Conservation (phyloP, 2,113 vertebrate species). For the Cephalopholis sonnerati region DNA sequence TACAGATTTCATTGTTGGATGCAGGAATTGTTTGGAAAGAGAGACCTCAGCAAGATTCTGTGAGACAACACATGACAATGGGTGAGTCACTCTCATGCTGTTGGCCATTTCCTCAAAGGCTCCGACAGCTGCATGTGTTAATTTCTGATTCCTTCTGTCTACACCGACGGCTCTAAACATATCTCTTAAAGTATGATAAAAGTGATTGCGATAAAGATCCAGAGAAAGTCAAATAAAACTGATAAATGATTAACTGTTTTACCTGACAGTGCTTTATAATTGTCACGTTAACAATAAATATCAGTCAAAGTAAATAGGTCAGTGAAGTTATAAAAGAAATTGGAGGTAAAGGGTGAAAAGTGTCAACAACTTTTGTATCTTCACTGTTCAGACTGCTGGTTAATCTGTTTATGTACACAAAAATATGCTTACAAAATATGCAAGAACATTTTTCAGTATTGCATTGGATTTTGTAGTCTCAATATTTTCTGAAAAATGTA, state of each 20-base stretch:
- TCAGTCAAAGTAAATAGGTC: background rate
- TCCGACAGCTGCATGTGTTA: constrained; percentile 15
- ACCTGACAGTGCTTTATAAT: background rate
- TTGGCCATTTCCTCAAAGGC: constrained; percentile 59
- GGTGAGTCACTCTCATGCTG: constrained; percentile 77
- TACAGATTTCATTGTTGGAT: background rate
- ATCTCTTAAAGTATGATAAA: background rate
- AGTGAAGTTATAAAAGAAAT: background rate
- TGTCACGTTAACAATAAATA: background rate
- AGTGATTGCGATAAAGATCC: background rate
- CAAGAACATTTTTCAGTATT: background rate
- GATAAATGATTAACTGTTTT: constrained; percentile 31
- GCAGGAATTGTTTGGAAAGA: constrained; percentile 51
- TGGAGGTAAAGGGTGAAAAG: background rate
- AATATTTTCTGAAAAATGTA: background rate
- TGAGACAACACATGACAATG: constrained; percentile 67
- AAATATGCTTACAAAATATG: background rate
- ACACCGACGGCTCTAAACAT: background rate
- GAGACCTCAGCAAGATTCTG: constrained; percentile 63
- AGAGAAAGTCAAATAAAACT: background rate
- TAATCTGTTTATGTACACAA: background rate
- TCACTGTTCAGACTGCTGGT: background rate
- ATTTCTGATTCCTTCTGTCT: constrained; percentile 33
- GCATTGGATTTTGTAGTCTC: background rate
- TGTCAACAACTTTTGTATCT: background rate